phyloP scores from a whole-genome alignment of 1,140 invertebrate genomes.

The Drosophila grimshawi region DNA sequence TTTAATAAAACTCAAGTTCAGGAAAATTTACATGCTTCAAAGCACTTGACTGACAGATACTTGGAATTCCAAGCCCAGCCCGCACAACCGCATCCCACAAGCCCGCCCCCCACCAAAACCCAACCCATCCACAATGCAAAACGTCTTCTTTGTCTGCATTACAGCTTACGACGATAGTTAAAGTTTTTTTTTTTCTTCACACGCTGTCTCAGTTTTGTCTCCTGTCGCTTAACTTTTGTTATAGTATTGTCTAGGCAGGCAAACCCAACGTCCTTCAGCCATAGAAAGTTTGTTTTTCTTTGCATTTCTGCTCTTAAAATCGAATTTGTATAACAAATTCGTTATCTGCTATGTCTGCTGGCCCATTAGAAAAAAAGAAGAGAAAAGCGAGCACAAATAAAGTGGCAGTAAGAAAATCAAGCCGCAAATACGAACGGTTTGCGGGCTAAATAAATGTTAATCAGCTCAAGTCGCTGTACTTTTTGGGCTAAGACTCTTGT shows the following conservation, averaged over 20 bases:
- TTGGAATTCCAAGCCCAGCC: slow-evolving; percentile 32
- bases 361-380: background rate
- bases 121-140: slow-evolving; percentile 22
- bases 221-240: slow-evolving; percentile 60
- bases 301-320: slow-evolving; percentile 50
- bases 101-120: background rate
- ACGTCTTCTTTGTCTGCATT: slow-evolving; percentile 72
- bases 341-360: slow-evolving; percentile 18
- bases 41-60: slow-evolving; percentile 47
- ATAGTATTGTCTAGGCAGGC: slow-evolving; percentile 44
- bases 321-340: slow-evolving; percentile 65
- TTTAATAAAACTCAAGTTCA: slow-evolving; percentile 79
- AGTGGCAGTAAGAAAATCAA: slow-evolving; percentile 18
- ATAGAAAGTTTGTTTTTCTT: slow-evolving; percentile 15
- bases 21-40: slow-evolving; percentile 72
- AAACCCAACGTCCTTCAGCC: background rate
- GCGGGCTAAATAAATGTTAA: slow-evolving; percentile 71
- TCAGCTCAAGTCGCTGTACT: slow-evolving; percentile 71
- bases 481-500: slow-evolving; percentile 35
- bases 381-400: background rate
- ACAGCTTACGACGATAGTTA: slow-evolving; percentile 49
- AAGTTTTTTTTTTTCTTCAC: slow-evolving; percentile 52
- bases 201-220: slow-evolving; percentile 29
- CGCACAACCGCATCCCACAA: too few relatives aligned
- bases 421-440: slow-evolving; percentile 31